These are phyloP conservation scores for Caenorhabditis latens DNA, from an alignment of 1,140 invertebrate species.

Conservation along the genomic window DNA sequence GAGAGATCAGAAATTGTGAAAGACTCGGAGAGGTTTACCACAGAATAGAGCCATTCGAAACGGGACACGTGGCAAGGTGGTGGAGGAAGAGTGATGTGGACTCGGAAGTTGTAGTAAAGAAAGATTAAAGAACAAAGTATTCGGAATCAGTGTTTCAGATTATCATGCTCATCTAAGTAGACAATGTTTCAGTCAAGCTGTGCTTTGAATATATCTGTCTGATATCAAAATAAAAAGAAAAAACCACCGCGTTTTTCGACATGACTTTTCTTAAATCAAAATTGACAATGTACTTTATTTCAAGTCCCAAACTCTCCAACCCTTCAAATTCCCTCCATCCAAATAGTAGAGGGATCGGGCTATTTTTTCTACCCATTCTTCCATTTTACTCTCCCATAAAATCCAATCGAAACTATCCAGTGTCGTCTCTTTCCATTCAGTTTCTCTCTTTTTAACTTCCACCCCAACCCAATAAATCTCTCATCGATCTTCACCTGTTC, in stretches of 20 bases:
- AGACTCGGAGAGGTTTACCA: constrained; percentile 12
- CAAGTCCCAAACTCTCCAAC: no score
- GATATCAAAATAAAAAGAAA: no score
- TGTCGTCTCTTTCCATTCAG: neutral
- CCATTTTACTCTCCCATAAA: neutral
- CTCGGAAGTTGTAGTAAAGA: neutral
- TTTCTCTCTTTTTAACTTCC: neutral
- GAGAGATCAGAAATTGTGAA: neutral
- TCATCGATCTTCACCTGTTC: constrained; percentile 47
- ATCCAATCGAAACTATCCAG: neutral
- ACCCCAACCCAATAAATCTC: constrained; percentile 9
- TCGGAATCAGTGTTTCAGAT: neutral
- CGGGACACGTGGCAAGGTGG: constrained; percentile 8
- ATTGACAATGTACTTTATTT: no score
- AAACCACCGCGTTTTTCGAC: no score
- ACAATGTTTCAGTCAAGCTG: no score
- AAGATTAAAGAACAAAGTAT: neutral
- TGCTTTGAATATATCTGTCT: no score
- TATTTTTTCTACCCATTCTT: neutral
- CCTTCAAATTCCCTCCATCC: neutral
- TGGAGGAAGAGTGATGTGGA: neutral
- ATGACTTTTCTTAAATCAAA: no score
- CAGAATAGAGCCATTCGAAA: neutral
- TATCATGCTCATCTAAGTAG: no score
- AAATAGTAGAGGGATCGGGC: no score